Conservation (phyloP, 1,140 invertebrate genomes). For the Leptonema lineaticorne region DNA sequence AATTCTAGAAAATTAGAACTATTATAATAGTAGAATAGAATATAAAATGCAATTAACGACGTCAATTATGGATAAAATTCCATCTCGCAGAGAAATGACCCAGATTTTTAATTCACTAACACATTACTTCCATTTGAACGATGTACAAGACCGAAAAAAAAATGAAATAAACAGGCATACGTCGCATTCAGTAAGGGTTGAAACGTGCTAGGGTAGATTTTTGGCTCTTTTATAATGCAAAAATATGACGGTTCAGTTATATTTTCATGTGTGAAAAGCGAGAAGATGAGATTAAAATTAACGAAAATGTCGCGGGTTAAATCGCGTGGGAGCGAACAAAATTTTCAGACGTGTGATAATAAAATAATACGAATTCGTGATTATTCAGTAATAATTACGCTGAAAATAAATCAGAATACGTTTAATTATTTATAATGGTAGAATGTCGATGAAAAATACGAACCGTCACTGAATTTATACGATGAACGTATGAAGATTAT, state of each 20-base stretch:
- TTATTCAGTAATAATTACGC: too few species aligned
- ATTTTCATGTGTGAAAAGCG: neutral
- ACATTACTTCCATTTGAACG: neutral
- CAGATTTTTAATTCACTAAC: constrained; percentile 10
- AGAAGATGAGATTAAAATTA: constrained; percentile 11
- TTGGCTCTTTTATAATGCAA: constrained; percentile 10
- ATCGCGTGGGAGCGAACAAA: neutral
- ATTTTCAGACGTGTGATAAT: neutral
- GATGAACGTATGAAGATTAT: neutral
- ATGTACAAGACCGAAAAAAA: neutral
- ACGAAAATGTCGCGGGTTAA: constrained; percentile 6
- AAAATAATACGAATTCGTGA: too few species aligned
- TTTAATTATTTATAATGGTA: neutral
- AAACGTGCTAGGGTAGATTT: neutral
- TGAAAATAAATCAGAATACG: too few species aligned
- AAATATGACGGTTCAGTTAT: constrained; percentile 7
- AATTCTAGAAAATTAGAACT: too few species aligned
- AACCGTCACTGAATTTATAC: neutral
- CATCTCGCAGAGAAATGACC: neutral
- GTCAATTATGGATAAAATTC: constrained; percentile 2
- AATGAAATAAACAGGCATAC: constrained; percentile 6
- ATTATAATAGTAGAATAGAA: too few species aligned
- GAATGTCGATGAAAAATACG: neutral
- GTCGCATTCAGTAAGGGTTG: too few species aligned
- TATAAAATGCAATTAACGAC: neutral